These are phyloP conservation scores for Pterois miles DNA, from an alignment of 2,797 vertebrate species.

Conservation along the genomic window DNA sequence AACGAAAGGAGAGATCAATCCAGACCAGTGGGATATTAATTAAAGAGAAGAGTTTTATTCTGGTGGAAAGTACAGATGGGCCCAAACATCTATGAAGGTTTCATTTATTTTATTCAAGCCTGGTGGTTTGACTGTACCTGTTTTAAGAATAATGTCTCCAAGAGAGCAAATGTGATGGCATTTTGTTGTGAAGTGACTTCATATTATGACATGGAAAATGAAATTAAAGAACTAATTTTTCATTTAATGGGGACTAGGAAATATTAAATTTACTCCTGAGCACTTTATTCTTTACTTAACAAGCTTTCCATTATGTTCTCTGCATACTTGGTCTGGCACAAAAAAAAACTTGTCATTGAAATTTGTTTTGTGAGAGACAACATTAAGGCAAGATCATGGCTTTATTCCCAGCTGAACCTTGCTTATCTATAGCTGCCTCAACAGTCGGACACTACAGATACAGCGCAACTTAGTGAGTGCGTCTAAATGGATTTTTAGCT, in stretches of 20 bases:
- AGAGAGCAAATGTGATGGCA: not conserved
- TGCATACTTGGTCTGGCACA: not conserved
- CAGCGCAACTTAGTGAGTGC: constrained; percentile 12
- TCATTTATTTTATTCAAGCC: not conserved
- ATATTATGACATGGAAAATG: not conserved
- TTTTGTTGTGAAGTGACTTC: not conserved
- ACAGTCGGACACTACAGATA: not conserved
- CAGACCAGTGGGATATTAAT: not conserved
- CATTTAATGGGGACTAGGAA: not conserved
- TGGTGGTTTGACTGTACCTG: not conserved
- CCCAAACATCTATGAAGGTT: not conserved
- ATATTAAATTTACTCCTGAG: not conserved
- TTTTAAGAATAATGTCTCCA: not conserved
- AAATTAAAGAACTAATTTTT: not conserved
- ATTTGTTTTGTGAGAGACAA: not conserved
- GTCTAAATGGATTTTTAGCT: constrained; percentile 12
- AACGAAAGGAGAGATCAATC: not conserved
- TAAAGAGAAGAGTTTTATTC: not conserved
- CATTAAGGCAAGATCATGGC: not conserved
- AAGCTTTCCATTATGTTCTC: not conserved
- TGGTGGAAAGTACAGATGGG: not conserved
- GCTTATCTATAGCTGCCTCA: not conserved
- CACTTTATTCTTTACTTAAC: not conserved
- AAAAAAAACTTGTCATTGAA: not conserved
- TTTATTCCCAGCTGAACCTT: not conserved